These are phyloP conservation scores for Numenius arquata DNA, from an alignment of 2,113 vertebrate species.

Conservation along the genomic window DNA sequence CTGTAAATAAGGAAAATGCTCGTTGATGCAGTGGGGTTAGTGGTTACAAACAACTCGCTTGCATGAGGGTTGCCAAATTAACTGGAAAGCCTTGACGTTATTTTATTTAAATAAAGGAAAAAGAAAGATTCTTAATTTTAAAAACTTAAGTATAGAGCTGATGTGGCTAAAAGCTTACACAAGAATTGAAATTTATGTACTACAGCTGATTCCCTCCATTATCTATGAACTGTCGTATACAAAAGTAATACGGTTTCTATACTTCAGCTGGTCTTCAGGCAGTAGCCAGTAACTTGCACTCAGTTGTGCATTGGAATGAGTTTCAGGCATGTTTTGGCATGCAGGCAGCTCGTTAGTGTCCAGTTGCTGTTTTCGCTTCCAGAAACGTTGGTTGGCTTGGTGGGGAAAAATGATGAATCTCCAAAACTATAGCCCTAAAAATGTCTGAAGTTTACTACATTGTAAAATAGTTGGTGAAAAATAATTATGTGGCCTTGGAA, in stretches of 20 bases:
- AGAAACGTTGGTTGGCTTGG: neutral
- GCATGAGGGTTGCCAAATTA: neutral
- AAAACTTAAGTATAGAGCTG: neutral
- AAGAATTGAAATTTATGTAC: fast-evolving
- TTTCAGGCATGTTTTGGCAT: neutral
- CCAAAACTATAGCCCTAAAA: neutral
- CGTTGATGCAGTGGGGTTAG: neutral
- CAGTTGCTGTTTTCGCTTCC: neutral
- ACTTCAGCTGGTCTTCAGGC: neutral
- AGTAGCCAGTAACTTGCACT: neutral
- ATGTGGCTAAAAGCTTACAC: neutral
- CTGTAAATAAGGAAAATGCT: neutral
- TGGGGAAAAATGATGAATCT: neutral
- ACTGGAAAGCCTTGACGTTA: neutral
- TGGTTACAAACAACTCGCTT: neutral
- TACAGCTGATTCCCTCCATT: neutral
- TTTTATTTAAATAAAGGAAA: neutral
- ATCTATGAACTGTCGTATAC: neutral
- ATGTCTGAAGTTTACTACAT: neutral
- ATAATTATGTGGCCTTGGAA: neutral
- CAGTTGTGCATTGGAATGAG: neutral
- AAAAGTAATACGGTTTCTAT: neutral
- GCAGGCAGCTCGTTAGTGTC: neutral
- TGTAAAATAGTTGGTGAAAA: neutral
- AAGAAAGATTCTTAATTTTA: neutral